Evolutionary conservation across 2,888 invertebrate species (phyloP).

Genomic region (Elaeidobius kamerunicus): DNA sequence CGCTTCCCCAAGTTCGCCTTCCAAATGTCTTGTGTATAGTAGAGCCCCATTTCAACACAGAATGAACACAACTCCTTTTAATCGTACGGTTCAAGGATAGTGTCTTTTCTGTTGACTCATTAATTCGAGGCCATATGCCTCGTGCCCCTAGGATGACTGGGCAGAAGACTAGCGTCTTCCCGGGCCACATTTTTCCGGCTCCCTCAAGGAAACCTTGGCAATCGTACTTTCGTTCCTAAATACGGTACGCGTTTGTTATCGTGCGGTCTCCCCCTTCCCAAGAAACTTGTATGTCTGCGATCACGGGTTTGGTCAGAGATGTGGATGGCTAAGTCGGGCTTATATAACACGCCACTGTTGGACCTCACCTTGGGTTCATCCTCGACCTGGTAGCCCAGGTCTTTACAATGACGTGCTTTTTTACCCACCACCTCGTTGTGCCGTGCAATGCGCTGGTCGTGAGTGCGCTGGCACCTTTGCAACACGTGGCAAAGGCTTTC

Average conservation of each 20-base stretch:
- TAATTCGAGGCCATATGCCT: slow-evolving; percentile 34
- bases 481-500: slow-evolving; percentile 32
- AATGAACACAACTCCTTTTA: slow-evolving; percentile 20
- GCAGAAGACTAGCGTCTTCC: slow-evolving; percentile 6
- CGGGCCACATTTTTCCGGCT: slow-evolving; percentile 27
- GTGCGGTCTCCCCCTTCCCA: slow-evolving; percentile 8
- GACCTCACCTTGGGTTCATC: slow-evolving; percentile 8
- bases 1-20: too few species aligned
- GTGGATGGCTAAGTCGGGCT: slow-evolving; percentile 13
- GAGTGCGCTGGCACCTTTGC: too few species aligned
- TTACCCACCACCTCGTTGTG: slow-evolving; percentile 1
- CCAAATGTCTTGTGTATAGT: too few species aligned
- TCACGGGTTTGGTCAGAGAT: not conserved
- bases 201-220: slow-evolving; percentile 27
- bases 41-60: slow-evolving; percentile 28
- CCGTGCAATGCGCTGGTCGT: too few species aligned
- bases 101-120: slow-evolving; percentile 10
- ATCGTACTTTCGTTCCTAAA: slow-evolving; percentile 28
- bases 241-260: not conserved
- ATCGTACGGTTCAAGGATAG: slow-evolving; percentile 9
- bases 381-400: not conserved
- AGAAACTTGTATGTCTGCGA: slow-evolving; percentile 3
- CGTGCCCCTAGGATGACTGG: slow-evolving; percentile 30
- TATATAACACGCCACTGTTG: slow-evolving; percentile 1
- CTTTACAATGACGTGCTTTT: not conserved